Evolutionary conservation across 2,113 vertebrate genomes (phyloP).

Genomic region (Dasyurus viverrinus): DNA sequence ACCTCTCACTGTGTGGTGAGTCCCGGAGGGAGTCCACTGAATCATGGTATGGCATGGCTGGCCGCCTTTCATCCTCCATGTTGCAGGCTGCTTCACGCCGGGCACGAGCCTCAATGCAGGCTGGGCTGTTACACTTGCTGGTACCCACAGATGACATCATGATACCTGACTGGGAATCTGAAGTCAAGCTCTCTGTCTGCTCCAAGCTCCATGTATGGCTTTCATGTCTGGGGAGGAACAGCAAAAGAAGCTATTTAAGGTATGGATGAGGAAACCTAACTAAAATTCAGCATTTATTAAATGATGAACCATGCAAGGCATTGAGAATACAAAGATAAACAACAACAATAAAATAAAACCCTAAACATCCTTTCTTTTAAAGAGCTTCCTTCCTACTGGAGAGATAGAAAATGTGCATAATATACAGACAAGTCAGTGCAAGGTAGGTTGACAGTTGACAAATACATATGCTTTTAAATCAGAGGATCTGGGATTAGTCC

Average conservation of each 20-base stretch:
- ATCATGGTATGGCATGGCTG: slow-evolving; percentile 90
- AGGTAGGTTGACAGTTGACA: neutral
- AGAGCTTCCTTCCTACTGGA: neutral
- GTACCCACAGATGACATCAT: slow-evolving; percentile 97
- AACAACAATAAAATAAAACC: neutral
- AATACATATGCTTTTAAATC: neutral
- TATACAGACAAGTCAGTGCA: neutral
- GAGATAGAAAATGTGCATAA: neutral
- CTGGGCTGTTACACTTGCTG: slow-evolving; percentile 99
- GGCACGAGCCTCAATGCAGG: slow-evolving; percentile 93
- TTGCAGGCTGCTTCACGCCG: slow-evolving; percentile 91
- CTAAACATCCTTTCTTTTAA: neutral
- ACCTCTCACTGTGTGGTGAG: slow-evolving; percentile 99
- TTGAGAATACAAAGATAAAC: neutral
- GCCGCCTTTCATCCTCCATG: slow-evolving; percentile 88
- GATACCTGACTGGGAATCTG: slow-evolving; percentile 96
- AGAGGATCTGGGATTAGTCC: neutral
- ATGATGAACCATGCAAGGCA: neutral
- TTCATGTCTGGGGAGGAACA: slow-evolving; percentile 89
- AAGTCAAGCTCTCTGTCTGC: slow-evolving; percentile 94
- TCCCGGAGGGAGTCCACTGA: slow-evolving; percentile 96
- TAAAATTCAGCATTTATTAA: neutral
- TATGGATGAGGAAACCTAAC: neutral
- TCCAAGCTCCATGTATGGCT: slow-evolving; percentile 98
- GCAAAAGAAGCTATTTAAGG: neutral